Evolutionary conservation across 2,888 invertebrate species (phyloP), one percentile per base, ranked within the genome.

Genomic region (Proisotoma minuta): DNA sequence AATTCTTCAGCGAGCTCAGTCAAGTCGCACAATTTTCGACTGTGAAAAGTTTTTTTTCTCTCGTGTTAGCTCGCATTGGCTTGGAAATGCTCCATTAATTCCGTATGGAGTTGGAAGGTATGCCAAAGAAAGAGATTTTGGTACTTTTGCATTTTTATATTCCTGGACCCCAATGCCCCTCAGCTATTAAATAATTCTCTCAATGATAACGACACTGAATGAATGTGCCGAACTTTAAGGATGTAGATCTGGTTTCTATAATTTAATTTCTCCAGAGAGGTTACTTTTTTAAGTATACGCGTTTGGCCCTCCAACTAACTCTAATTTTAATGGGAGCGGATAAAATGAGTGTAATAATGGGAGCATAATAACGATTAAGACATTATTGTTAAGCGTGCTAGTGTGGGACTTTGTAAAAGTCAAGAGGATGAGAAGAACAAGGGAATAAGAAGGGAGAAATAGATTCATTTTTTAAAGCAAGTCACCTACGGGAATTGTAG

Each of bases 21-120:
- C n/a, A n/a, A n/a, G n/a, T n/a, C n/a, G n/a, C n/a, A n/a, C n/a
- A n/a, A n/a, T n/a, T n/a, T n/a, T n/a, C n/a, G n/a, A n/a, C n/a
- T n/a, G n/a, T n/a, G n/a, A n/a, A n/a, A n/a, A n/a, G n/a, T n/a
- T n/a, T n/a, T n/a, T n/a, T n/a, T n/a, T n/a, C n/a, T n/a, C n/a
- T n/a, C n/a, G n/a, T n/a, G n/a, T n/a, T n/a, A n/a, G n/a, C n/a
- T n/a, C n/a, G n/a, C n/a, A n/a, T n/a, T n/a, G n/a, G n/a, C n/a
- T n/a, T n/a, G n/a, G n/a, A n/a, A n/a, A 59, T 59, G 59, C 59
- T 59, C 59, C 59, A 59, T 59, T 59, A 59, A 59, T 59, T 40
- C 59, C 59, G 40, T 51, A 59, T 39, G 59, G 59, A 51, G 10
- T 5, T 43, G 18, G 10, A 43, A 20, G 43, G n/a, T n/a, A n/a